phyloP scores from a whole-genome alignment of 2,797 vertebrate genomes.

The Cuniculus paca region DNA sequence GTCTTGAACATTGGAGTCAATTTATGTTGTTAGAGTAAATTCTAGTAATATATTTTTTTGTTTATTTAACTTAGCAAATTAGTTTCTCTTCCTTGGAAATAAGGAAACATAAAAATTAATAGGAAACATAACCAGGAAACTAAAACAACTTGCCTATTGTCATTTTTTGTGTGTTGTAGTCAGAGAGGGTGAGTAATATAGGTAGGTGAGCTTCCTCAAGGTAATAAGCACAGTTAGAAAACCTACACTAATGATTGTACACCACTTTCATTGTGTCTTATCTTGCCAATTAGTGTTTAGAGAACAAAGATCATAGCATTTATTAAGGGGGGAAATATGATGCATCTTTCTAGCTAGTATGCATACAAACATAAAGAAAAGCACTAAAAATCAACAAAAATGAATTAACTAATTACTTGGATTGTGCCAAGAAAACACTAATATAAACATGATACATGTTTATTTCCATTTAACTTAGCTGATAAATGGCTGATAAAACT shows the following conservation, averaged over 20 bases:
- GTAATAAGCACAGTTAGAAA: background rate
- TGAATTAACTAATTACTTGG: background rate
- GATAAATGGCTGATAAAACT: background rate
- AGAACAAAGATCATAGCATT: background rate
- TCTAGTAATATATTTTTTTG: background rate
- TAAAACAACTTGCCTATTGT: background rate
- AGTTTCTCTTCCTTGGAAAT: background rate
- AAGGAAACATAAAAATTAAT: background rate
- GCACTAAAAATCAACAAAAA: background rate
- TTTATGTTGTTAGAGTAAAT: background rate
- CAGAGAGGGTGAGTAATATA: background rate
- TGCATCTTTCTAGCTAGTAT: background rate
- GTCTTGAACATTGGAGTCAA: background rate
- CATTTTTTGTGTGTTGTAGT: background rate
- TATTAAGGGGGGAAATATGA: background rate
- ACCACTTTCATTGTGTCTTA: background rate
- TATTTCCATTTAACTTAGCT: background rate
- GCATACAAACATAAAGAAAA: background rate
- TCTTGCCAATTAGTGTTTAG: background rate
- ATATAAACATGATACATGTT: background rate
- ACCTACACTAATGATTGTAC: background rate
- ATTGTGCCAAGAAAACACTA: background rate
- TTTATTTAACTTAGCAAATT: background rate
- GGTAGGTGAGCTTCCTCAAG: background rate
- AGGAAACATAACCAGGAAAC: background rate